These are phyloP conservation scores for Pemphigus obesinymphae DNA, from an alignment of 1,140 invertebrate genomes.

Conservation along the genomic window DNA sequence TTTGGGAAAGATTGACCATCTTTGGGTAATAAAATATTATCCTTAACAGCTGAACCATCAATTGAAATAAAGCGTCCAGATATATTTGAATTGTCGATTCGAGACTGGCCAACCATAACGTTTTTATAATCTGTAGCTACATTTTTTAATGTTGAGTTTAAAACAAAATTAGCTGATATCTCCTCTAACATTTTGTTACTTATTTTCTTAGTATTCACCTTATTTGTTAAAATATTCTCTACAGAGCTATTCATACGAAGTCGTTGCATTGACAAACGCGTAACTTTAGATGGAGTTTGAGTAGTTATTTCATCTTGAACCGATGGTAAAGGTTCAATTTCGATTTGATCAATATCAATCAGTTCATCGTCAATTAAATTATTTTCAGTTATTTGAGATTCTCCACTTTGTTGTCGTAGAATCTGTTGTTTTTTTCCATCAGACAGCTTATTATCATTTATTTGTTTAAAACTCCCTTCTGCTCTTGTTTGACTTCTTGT, in stretches of 20 bases:
- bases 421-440: not conserved
- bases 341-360: slow-evolving; percentile 1
- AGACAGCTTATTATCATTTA: not conserved
- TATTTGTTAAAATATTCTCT: not conserved
- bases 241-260: not conserved
- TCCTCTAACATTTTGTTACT: not conserved
- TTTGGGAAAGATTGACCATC: not conserved
- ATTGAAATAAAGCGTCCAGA: not conserved
- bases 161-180: not conserved
- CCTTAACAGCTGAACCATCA: not conserved
- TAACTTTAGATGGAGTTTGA: not conserved
- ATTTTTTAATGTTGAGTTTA: not conserved
- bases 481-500: slow-evolving; percentile 38
- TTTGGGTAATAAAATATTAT: not conserved
- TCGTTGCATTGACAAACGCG: not conserved
- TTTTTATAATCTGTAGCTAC: not conserved
- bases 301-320: not conserved
- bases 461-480: slow-evolving; percentile 3
- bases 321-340: slow-evolving; percentile 8
- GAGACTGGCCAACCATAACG: not conserved
- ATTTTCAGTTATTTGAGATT: not conserved
- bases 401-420: not conserved
- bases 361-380: not conserved
- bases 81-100: not conserved
- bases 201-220: not conserved